Conservation (phyloP, 2,113 vertebrate genomes). For the Engystomops pustulosus region DNA sequence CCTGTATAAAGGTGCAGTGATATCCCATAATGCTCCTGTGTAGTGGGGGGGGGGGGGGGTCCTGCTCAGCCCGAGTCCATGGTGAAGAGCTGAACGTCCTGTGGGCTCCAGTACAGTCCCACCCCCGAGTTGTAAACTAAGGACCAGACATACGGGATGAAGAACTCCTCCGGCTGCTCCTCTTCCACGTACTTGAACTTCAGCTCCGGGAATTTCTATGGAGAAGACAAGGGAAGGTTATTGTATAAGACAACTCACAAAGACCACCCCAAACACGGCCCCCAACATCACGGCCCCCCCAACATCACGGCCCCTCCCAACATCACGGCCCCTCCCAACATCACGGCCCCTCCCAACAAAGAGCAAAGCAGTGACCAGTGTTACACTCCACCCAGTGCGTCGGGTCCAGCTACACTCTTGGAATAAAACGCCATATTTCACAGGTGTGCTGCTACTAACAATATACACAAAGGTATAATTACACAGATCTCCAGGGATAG, state of each 20-base stretch:
- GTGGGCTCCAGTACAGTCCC: slow-evolving; percentile 91
- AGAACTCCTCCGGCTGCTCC: slow-evolving; percentile 97
- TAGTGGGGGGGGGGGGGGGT: no score
- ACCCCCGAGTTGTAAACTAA: slow-evolving; percentile 91
- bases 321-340: no score
- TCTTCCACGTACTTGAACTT: slow-evolving; percentile 99
- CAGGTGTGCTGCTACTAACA: no score
- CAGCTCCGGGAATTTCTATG: slow-evolving; percentile 94
- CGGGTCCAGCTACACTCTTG: no score
- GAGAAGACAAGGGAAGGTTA: not conserved
- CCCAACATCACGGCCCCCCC: not conserved
- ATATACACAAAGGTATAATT: no score
- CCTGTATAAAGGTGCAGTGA: not conserved
- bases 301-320: no score
- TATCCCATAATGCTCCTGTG: not conserved
- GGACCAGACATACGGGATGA: slow-evolving; percentile 97
- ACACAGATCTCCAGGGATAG: no score
- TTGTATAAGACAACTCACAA: not conserved
- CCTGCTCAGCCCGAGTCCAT: slow-evolving; percentile 90
- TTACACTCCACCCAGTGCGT: no score
- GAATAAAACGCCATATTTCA: no score
- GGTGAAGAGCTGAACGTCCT: slow-evolving; percentile 91
- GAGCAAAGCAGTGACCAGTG: no score
- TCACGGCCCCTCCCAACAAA: no score
- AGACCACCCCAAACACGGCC: not conserved